A percentile compares a stretch with the other conserved stretches of the same genome.
phyloP scores from a whole-genome alignment of 2,888 invertebrate species.

The Chymomyza fuscimana region DNA sequence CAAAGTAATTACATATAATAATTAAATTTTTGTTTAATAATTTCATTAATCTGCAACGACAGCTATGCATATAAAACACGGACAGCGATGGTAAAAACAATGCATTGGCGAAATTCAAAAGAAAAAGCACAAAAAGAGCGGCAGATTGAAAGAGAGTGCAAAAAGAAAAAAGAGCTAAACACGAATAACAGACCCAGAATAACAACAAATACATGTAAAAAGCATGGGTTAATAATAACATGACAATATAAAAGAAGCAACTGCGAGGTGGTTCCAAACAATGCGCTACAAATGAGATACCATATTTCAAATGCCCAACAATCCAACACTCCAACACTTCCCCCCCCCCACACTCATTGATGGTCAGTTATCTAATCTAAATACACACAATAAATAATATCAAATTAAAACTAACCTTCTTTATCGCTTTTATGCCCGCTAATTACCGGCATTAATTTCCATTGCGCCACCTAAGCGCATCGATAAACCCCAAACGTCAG shows the following conservation, averaged over 20 bases:
- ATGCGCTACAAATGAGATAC: slow-evolving; percentile 19
- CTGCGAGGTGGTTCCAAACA: not conserved
- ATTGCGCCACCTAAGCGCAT: not conserved
- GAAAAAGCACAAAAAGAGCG: slow-evolving; percentile 10
- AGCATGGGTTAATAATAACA: slow-evolving; percentile 44
- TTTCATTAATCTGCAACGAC: not conserved
- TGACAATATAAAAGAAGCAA: slow-evolving; percentile 7
- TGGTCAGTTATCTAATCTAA: not conserved
- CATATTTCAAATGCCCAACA: not conserved
- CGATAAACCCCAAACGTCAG: not conserved
- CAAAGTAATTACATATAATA: not conserved
- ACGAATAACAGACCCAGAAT: slow-evolving; percentile 18
- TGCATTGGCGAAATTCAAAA: not conserved
- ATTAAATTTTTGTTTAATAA: not conserved
- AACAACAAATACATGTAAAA: slow-evolving; percentile 37
- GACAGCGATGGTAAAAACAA: not conserved
- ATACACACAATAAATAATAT: not conserved
- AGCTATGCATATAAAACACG: not conserved
- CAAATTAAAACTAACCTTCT: not conserved
- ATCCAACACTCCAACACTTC: too few species aligned
- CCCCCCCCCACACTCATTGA: not conserved
- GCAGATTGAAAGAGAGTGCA: slow-evolving; percentile 13
- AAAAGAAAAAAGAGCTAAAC: not conserved
- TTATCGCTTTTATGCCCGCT: not conserved
- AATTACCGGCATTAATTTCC: slow-evolving; percentile 6